Percentiles rank a stretch among this genome's conserved stretches.
Evolutionary conservation across 2,797 vertebrate species (phyloP).

Genomic region (Sardinella longiceps): DNA sequence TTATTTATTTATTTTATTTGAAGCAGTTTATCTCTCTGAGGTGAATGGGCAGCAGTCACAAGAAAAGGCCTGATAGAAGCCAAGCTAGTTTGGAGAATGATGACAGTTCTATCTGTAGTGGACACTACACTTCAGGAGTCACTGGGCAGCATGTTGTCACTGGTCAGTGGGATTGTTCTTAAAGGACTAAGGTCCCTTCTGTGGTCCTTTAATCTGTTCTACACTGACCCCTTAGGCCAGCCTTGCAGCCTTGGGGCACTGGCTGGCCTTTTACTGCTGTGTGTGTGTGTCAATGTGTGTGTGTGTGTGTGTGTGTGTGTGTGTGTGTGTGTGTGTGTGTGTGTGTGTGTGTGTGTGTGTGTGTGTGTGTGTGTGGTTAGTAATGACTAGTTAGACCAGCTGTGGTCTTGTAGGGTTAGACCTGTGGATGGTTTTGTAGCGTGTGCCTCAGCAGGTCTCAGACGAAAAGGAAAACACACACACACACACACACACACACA

Average conservation of each 20-base stretch:
- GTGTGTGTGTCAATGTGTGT: conserved; percentile 1
- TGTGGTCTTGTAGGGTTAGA: conserved; percentile 17
- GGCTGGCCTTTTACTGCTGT: not conserved
- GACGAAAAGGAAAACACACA: not conserved
- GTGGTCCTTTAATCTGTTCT: not conserved
- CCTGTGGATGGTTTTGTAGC: conserved; percentile 10
- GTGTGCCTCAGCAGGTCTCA: conserved; percentile 5
- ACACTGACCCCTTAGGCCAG: not conserved
- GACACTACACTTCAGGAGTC: too few relatives aligned
- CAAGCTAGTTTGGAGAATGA: not conserved
- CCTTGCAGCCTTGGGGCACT: not conserved
- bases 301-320: conserved; percentile 1
- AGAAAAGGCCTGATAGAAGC: not conserved
- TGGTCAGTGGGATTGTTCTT: not conserved
- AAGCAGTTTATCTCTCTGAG: not conserved
- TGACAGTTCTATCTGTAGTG: not conserved
- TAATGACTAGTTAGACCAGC: conserved; percentile 15
- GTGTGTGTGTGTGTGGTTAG: conserved; percentile 16
- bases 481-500: not conserved
- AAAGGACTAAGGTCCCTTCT: not conserved
- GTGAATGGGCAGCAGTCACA: not conserved
- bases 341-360: conserved; percentile 13
- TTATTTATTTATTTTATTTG: not conserved
- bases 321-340: not conserved
- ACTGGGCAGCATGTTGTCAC: not conserved